Evolutionary conservation across 2,797 vertebrate species (phyloP).

Genomic region (Florisuga fusca): DNA sequence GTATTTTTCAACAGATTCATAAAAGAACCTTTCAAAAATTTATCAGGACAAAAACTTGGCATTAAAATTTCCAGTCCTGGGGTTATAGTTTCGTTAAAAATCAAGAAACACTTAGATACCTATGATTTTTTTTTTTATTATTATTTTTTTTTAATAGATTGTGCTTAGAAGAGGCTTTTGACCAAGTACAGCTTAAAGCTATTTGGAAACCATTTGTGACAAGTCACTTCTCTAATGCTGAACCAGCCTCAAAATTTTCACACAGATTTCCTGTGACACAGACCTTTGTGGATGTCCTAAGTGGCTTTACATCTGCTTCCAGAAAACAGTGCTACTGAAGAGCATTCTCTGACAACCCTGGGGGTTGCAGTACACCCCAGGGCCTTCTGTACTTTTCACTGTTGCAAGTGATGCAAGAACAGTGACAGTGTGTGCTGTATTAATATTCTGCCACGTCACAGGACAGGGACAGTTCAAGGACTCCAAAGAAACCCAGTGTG

Average conservation of each 20-base stretch:
- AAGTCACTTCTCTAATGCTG: not conserved
- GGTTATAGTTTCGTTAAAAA: slow-evolving; percentile 54
- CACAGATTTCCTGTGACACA: not conserved
- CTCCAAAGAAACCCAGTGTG: not conserved
- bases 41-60: slow-evolving; percentile 55
- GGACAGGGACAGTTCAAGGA: not conserved
- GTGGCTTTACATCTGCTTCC: not conserved
- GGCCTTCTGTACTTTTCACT: not conserved
- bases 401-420: not conserved
- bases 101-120: slow-evolving; percentile 14
- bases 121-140: not conserved
- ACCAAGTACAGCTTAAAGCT: not conserved
- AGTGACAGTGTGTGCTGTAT: accelerated
- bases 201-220: not conserved
- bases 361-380: accelerated
- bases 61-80: slow-evolving; percentile 22
- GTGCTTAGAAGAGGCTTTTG: not conserved
- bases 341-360: accelerated
- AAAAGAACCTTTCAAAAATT: slow-evolving; percentile 59
- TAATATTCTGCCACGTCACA: not conserved
- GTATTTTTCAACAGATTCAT: slow-evolving; percentile 67
- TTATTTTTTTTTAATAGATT: not conserved
- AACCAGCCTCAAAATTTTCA: not conserved
- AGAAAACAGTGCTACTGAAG: not conserved
- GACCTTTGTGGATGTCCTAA: not conserved